Evolutionary conservation across 2,797 vertebrate genomes (phyloP), one percentile per base, ranked within the genome.

Genomic region (Monodelphis domestica): DNA sequence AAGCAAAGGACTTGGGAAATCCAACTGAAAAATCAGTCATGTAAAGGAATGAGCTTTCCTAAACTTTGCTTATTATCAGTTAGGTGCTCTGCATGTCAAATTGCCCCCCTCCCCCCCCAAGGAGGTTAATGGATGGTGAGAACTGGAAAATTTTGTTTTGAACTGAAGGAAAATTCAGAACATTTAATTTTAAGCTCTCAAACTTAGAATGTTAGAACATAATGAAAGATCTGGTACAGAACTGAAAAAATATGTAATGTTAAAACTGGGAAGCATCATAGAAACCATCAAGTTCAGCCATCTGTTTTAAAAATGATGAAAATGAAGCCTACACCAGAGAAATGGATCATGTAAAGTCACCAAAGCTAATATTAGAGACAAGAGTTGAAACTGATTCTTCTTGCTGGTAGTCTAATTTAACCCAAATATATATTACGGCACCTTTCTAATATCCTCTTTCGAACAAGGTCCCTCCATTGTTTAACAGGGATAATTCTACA

Each of bases 71-170:
- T 29, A n/a, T 88, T 26, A 53, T 24, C 89, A 87, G 0, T 28
- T n/a, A 7, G 87, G 15, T 21, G 5, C 54, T 50, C 24, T 94
- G 45, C 78, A 96, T 92, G 93, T 92, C 93, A 95, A 94, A 93
- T 55, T 91, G 89, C 56, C 56, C 91, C 96, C 88, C 87, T 55
- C 91, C 89, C 56, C 56, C 91, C 96, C 88, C 87, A 0, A 52
- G 89, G 53, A 50, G 21, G 4, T 26, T 84, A 45, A 45, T 84
- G 9, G 9, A 84, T 84, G 70, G 7, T 45, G 24, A 84, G 70
- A 45, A 26, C 45, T 45, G 38, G 38, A 84, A 45, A 84, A 50
- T 7, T n/a, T n/a, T n/a, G 26, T 45, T 84, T 84, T 84, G 38
- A 84, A 84, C 70, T 84, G 38, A 21, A 45, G 78, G 38, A 78